Base-by-base conservation (phyloP, 2,797 vertebrate genomes). In the Acanthurus tractus region DNA sequence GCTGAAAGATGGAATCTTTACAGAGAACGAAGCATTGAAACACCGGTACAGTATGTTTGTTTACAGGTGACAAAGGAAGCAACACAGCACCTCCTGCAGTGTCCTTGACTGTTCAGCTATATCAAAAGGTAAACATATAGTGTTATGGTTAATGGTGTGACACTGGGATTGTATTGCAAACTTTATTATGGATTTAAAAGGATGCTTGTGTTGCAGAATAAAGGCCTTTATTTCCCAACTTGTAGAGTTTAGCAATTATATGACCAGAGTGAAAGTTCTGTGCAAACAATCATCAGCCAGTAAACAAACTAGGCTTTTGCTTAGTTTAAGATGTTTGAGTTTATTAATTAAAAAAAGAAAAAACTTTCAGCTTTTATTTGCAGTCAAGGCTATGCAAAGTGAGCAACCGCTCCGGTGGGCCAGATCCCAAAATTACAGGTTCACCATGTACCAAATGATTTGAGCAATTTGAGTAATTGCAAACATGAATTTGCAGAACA, bases 51-150 rank as follows among this genome's bases (percentile, higher is more conserved):
- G 38, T 15, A 18, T 61, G 70, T 59, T 78, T 71, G 57, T 73
- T 68, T 54, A 68, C 42, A 74, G 57, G 55, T 69, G 70, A 76
- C 65, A 61, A 73, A 66, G 63, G n/a, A 59, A 57, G 40, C n/a
- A 23, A n/a, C 29, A 29, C 29, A 29, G 29, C 29, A 29, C 29
- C 29, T 29, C 29, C 29, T 20, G 1, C 15, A 0, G 23, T 50
- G 20, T 58, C 18, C 10, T 58, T 3, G 2, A 38, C 49, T n/a
- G 64, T 25, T 40, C 25, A 25, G 20, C 5, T 13, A 56, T 54
- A 42, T 75, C 8, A 72, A 56, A 59, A 4, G 38, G 12, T 18
- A n/a, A 50, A 8, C 42, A 38, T n/a, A 56, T 79, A 70, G 56
- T 46, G 57, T 17, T 15, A 12, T 36, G 13, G 71, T 46, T 62